Evolutionary conservation across 2,113 vertebrate genomes (phyloP), one percentile per base, ranked within the genome.

Genomic region (Nothoprocta perdicaria): DNA sequence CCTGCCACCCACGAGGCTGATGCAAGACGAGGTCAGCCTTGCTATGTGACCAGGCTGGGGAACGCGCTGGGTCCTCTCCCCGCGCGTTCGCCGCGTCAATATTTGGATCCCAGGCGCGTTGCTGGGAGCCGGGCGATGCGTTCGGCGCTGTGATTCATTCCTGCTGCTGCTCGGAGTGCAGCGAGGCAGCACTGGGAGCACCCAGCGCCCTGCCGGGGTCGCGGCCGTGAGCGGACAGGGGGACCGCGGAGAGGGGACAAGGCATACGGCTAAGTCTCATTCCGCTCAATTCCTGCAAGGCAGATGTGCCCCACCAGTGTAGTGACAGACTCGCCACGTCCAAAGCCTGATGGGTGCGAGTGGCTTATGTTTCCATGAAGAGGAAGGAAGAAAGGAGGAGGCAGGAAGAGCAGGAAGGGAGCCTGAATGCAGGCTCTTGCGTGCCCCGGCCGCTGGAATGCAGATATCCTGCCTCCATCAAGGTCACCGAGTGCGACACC

Each of bases 71-170:
- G 46, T 71, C 91, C 91, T 92, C 66, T 95, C 86, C 90, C 89
- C 89, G 84, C 61, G 88, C 38, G 1, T 79, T 90, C 84, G 84
- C 90, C 84, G 81, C 5, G 53, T 95, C 95, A 95, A 96, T 95
- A 94, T 95, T 95, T 95, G 93, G 89, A 77, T 94, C 45, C 68
- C 0, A 4, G 75, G 65, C 84, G 83, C 3, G 92, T 95, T 96
- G 96, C 94, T 95, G 91, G 94, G 92, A 95, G 84, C 92, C 57
- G 92, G 57, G 87, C 92, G 94, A 93, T 89, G 92, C 46, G 31
- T 93, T 89, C 91, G 85, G 82, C 87, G 81, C 24, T 55, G 21
- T 96, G 96, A 94, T 95, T 95, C 96, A 96, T 96, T 96, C 94
- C 95, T 91, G 84, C 92, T 94, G 91, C 76, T 89, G 91, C 92